phyloP scores from a whole-genome alignment of 2,888 invertebrate species.

The Ommatoiulus sabulosus region DNA sequence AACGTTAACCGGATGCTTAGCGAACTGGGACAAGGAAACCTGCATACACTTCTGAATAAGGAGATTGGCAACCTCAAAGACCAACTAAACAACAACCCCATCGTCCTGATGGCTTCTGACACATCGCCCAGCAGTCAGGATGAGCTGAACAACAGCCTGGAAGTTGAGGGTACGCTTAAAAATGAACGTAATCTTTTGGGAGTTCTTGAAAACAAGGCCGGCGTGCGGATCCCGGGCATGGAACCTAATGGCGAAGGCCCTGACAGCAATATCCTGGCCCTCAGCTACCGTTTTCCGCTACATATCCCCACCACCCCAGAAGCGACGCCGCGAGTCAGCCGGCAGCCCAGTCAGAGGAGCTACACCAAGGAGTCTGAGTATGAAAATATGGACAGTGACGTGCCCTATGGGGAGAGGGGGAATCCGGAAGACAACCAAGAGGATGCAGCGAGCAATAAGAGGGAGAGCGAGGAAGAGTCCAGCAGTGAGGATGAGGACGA shows the following conservation, averaged over 20 bases:
- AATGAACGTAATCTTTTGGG: slow-evolving; percentile 63
- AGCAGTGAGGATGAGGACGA: slow-evolving; percentile 66
- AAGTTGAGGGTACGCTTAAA: slow-evolving; percentile 52
- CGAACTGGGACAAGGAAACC: slow-evolving; percentile 62
- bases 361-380: slow-evolving; percentile 65
- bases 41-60: slow-evolving; percentile 58
- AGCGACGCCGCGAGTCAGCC: slow-evolving; percentile 45
- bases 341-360: slow-evolving; percentile 61
- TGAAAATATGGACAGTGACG: slow-evolving; percentile 65
- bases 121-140: slow-evolving; percentile 65
- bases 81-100: slow-evolving; percentile 60
- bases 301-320: slow-evolving; percentile 59
- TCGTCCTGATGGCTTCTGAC: slow-evolving; percentile 59
- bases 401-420: slow-evolving; percentile 57
- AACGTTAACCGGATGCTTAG: slow-evolving; percentile 64
- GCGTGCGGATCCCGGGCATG: slow-evolving; percentile 54
- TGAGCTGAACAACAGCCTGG: slow-evolving; percentile 64
- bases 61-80: slow-evolving; percentile 59
- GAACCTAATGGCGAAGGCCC: slow-evolving; percentile 58
- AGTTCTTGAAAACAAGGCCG: slow-evolving; percentile 65
- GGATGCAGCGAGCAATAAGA: not conserved
- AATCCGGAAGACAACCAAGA: not conserved
- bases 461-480: not conserved
- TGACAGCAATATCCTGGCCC: not conserved
- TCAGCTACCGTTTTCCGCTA: slow-evolving; percentile 59